These are phyloP conservation scores for Narcine bancroftii DNA, from an alignment of 2,113 vertebrate genomes.

Conservation along the genomic window DNA sequence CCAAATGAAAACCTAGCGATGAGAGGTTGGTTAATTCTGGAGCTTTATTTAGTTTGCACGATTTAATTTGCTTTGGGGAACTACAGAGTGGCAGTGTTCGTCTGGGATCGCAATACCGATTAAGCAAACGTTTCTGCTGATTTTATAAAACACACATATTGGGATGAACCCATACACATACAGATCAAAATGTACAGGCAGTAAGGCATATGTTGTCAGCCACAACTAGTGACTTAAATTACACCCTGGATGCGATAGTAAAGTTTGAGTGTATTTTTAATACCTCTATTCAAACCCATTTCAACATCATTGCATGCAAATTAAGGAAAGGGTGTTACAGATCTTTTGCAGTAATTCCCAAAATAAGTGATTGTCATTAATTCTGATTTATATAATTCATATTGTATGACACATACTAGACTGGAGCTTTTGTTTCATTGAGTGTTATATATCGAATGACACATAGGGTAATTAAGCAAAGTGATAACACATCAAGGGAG, in stretches of 20 bases:
- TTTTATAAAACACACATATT: background rate
- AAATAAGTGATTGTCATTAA: background rate
- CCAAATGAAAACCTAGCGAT: constrained; percentile 68
- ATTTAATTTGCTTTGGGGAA: background rate
- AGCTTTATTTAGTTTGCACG: background rate
- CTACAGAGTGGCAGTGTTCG: background rate
- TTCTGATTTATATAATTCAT: background rate
- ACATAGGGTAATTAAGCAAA: background rate
- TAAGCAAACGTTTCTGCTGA: background rate
- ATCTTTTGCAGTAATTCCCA: background rate
- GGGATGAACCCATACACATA: background rate
- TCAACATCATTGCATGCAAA: background rate
- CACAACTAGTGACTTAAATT: background rate
- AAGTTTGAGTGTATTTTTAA: background rate
- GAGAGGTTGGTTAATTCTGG: constrained; percentile 69
- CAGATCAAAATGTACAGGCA: background rate
- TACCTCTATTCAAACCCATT: background rate
- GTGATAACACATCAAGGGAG: background rate
- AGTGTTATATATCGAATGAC: background rate
- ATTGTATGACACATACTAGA: background rate
- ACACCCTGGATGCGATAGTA: background rate
- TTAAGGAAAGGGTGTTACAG: background rate
- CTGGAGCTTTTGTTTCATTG: background rate
- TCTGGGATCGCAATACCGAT: background rate
- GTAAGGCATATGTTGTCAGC: background rate